Evolutionary conservation across 2,888 invertebrate species (phyloP).

Genomic region (Callinectes sapidus): DNA sequence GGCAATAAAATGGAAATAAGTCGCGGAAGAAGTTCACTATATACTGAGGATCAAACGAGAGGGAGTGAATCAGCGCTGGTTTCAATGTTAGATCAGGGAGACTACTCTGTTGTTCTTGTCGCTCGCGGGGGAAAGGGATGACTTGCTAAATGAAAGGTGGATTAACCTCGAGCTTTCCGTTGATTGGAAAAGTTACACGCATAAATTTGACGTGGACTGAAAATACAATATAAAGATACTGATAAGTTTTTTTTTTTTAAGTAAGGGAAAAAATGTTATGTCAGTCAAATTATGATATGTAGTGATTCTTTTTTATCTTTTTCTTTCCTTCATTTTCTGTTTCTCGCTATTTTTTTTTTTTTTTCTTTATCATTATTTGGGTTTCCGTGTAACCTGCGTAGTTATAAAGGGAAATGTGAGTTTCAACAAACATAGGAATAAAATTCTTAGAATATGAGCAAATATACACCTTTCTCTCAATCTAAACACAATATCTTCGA

Average conservation of each 20-base stretch:
- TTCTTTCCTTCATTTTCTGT: background rate
- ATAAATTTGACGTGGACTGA: background rate
- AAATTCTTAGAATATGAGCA: too few relatives aligned
- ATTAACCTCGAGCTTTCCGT: background rate
- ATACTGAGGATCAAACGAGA: background rate
- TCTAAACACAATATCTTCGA: too few relatives aligned
- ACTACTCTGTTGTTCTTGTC: conserved; percentile 1
- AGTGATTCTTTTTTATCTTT: background rate
- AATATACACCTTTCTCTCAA: too few relatives aligned
- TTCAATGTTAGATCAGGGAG: background rate
- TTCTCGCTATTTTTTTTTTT: too few relatives aligned
- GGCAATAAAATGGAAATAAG: conserved; percentile 25
- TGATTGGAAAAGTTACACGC: conserved; percentile 15
- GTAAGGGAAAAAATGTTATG: too few relatives aligned
- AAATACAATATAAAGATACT: background rate
- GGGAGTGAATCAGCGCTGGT: background rate
- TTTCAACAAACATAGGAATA: too few relatives aligned
- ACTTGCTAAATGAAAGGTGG: background rate
- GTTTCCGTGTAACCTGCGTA: too few relatives aligned
- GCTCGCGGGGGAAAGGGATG: background rate
- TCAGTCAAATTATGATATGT: too few relatives aligned
- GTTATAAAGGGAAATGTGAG: too few relatives aligned
- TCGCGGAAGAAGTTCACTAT: conserved; percentile 15
- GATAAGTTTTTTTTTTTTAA: too few relatives aligned
- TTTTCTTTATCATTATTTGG: too few relatives aligned